Conservation (phyloP, 2,888 invertebrate genomes). For the Pegoplata infirma region DNA sequence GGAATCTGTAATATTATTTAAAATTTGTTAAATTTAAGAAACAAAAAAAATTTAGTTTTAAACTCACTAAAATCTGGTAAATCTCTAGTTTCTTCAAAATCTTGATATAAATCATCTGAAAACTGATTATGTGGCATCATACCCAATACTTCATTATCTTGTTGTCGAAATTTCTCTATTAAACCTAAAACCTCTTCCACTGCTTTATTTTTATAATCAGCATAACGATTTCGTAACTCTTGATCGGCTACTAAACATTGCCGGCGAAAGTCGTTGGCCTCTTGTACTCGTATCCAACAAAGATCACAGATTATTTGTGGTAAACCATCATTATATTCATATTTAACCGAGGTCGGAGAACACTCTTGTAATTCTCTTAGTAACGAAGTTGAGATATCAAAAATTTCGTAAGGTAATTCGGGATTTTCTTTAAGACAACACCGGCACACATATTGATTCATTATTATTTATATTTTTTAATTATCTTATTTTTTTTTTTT, state of each 20-base stretch:
- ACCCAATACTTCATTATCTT: constrained; percentile 6
- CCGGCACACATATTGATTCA: constrained; percentile 69
- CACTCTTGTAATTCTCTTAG: constrained; percentile 65
- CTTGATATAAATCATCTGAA: not conserved
- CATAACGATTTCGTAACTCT: constrained; percentile 66
- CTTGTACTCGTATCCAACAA: constrained; percentile 67
- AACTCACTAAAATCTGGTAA: constrained; percentile 9
- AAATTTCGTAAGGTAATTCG: constrained; percentile 65
- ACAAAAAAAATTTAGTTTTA: no score
- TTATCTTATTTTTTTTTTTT: not conserved
- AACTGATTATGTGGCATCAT: no score
- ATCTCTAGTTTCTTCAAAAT: not conserved
- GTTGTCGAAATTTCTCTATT: constrained; percentile 48
- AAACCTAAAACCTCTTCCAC: constrained; percentile 66
- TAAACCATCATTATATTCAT: constrained; percentile 67
- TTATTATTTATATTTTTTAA: constrained; percentile 30
- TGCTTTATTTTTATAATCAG: constrained; percentile 66
- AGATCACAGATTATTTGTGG: constrained; percentile 70
- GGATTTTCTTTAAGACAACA: constrained; percentile 72
- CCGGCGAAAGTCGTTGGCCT: constrained; percentile 68
- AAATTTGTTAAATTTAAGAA: not conserved
- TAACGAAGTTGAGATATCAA: constrained; percentile 63
- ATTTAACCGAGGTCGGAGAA: constrained; percentile 64
- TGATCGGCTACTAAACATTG: constrained; percentile 69
- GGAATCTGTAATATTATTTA: not conserved